Evolutionary conservation across 2,113 vertebrate genomes (phyloP), one percentile per base, ranked within the genome.

Genomic region (Colistium nudipinnis): DNA sequence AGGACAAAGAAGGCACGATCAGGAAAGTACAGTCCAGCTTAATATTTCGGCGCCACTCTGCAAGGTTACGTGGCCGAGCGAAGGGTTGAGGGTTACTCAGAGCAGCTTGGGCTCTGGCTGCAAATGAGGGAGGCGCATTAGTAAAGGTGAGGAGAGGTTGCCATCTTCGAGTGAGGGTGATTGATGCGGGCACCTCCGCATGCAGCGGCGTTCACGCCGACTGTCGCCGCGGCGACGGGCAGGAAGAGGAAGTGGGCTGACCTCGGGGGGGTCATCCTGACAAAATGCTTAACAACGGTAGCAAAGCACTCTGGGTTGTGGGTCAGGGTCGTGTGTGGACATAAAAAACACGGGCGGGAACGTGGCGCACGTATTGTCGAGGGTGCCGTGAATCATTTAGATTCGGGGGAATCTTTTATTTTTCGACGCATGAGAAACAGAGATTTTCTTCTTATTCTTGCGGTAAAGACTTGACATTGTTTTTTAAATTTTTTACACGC

Each of bases 261-360:
- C 84, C 82, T 33, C 6, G 7, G 63, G 68, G 63, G 68, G 85
- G 85, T 89, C 83, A 79, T 59, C 12, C 14, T 79, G 87, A 89
- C 87, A 88, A 89, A 89, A 88, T 84, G 84, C 77, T 87, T 80
- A 84, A 88, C 84, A 87, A 87, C 84, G 61, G 81, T 61, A 62
- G 76, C 77, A 68, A 76, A 76, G 74, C 76, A 76, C 74, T 81
- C 47, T 70, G 76, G 78, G 83, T 81, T 66, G 48, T 44, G 39
- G 87, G 84, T 87, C 88, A 85, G 81, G 86, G 86, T 87, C 72
- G 11, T 56, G 61, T n/a, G 43, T 77, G 64, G 57, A 83, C 65
- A 78, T 59, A 54, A 41, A 63, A 49, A 43, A 62, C 60, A 47
- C 9, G 6, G 28, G n/a, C n/a, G n/a, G 12, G 43, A 47, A 62